Percentiles rank a stretch among this genome's conserved stretches.
These are phyloP conservation scores for Petroica traversi DNA, from an alignment of 2,113 vertebrate species.

Conservation along the genomic window DNA sequence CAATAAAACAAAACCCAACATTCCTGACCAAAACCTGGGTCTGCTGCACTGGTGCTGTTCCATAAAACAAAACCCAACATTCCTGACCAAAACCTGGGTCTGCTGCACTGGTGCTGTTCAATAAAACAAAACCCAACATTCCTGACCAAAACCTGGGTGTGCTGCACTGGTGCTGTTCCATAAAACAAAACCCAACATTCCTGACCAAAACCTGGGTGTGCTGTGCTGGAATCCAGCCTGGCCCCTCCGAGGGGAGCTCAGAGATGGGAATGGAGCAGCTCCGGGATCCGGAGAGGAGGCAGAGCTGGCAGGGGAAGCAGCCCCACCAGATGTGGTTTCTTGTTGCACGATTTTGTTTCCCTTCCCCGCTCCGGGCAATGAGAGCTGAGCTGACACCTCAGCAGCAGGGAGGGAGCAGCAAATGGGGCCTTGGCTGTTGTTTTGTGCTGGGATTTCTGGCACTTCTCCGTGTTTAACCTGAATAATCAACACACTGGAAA, in stretches of 20 bases:
- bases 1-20: too few relatives aligned
- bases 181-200: neutral
- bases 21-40: rapidly evolving
- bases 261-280: neutral
- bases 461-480: neutral
- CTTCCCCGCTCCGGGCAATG: neutral
- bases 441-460: neutral
- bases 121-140: too few relatives aligned
- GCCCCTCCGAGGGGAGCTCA: neutral
- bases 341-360: neutral
- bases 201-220: rapidly evolving
- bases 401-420: neutral
- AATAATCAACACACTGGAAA: neutral
- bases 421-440: neutral
- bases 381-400: neutral
- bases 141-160: neutral
- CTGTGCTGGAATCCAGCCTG: neutral
- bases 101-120: neutral
- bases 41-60: neutral
- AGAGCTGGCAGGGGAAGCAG: neutral
- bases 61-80: too few relatives aligned
- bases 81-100: neutral
- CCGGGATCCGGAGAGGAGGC: neutral
- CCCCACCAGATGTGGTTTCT: neutral
- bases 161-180: too few relatives aligned